These are phyloP conservation scores for Adoxophyes honmai DNA, from an alignment of 1,140 invertebrate genomes.

Conservation along the genomic window DNA sequence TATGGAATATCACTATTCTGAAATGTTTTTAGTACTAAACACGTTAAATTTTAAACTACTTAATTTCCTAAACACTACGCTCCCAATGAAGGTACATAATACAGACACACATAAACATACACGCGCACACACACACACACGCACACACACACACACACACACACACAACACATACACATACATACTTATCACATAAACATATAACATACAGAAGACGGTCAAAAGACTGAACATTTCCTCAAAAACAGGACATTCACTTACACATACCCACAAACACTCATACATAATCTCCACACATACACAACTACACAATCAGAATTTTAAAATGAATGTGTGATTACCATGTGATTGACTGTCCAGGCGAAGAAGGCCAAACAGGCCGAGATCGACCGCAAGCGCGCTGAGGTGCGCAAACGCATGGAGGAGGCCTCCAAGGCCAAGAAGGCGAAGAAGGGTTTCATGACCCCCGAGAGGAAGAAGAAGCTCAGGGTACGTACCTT, in stretches of 20 bases:
- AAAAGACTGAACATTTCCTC: constrained; percentile 16
- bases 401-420: constrained; percentile 96
- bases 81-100: too few relatives aligned
- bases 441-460: constrained; percentile 98
- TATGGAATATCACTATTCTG: too few relatives aligned
- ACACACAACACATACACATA: too few relatives aligned
- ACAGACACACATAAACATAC: too few relatives aligned
- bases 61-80: too few relatives aligned
- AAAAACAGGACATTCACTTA: constrained; percentile 12
- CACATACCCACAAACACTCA: too few relatives aligned
- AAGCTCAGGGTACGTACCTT: constrained; percentile 91
- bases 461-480: constrained; percentile 99
- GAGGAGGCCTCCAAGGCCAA: constrained; percentile 96
- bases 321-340: constrained; percentile 17
- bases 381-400: constrained; percentile 95
- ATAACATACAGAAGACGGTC: constrained; percentile 17
- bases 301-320: too few relatives aligned
- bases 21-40: too few relatives aligned
- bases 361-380: constrained; percentile 96
- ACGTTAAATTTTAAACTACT: too few relatives aligned
- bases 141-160: constrained; percentile 12
- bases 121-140: constrained; percentile 1
- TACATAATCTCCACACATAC: too few relatives aligned
- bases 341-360: constrained; percentile 69
- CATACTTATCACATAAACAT: constrained; percentile 2